These are phyloP conservation scores for Luperina nickerlii DNA, from an alignment of 2,888 invertebrate genomes.

Conservation along the genomic window DNA sequence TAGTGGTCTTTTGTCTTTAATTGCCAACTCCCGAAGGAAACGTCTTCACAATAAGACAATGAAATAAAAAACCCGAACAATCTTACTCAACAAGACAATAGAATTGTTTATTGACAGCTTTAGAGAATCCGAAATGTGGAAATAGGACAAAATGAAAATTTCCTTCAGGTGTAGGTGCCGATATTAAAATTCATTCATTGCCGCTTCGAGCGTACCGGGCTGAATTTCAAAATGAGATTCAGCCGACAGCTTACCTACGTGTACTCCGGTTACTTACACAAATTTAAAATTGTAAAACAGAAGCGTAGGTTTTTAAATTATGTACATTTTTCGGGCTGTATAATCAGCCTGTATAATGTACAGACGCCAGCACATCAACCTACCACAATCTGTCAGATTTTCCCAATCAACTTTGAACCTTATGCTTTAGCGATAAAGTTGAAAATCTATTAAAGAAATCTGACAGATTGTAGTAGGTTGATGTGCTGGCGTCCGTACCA, in stretches of 20 bases:
- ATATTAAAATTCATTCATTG: constrained; percentile 75
- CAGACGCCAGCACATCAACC: no score
- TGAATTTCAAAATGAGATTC: constrained; percentile 73
- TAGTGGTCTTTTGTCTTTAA: background rate
- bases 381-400: no score
- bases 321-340: constrained; percentile 14
- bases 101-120: constrained; percentile 36
- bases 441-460: no score
- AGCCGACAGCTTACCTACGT: constrained; percentile 45
- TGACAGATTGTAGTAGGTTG: no score
- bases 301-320: constrained; percentile 22
- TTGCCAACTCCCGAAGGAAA: constrained; percentile 14
- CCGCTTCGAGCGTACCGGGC: constrained; percentile 63
- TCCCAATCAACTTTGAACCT: no score
- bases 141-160: constrained; percentile 54
- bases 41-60: constrained; percentile 17
- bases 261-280: constrained; percentile 43
- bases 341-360: background rate
- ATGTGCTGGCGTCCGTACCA: no score
- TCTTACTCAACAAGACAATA: constrained; percentile 43
- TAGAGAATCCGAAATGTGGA: constrained; percentile 52
- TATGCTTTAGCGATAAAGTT: no score
- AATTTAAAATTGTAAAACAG: constrained; percentile 57
- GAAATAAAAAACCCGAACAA: constrained; percentile 41
- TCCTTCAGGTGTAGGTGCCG: constrained; percentile 55